Base-by-base conservation (phyloP, 2,888 invertebrate genomes). In the Cabera pusaria region DNA sequence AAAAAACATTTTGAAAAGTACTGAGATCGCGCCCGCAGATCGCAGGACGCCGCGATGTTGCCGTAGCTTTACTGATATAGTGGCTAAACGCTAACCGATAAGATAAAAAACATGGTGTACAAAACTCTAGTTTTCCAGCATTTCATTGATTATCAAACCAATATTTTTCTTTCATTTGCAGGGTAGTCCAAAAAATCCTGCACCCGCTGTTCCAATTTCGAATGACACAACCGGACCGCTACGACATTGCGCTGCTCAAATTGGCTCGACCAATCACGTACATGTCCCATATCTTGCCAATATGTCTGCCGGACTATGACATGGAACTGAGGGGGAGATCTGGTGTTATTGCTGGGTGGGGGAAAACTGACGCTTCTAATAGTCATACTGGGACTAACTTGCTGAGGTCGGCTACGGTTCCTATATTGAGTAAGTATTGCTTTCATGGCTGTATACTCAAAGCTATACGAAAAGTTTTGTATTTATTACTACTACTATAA, bases 121-220 rank as follows among this genome's bases (percentile, higher is more conserved):
- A n/a, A n/a, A n/a, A n/a, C n/a, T n/a, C n/a, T n/a, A n/a, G n/a
- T n/a, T n/a, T n/a, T n/a, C n/a, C n/a, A n/a, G n/a, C n/a, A n/a
- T n/a, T n/a, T n/a, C n/a, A n/a, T n/a, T n/a, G n/a, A n/a, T n/a
- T n/a, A n/a, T n/a, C n/a, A n/a, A n/a, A n/a, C n/a, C n/a, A n/a
- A n/a, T n/a, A n/a, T n/a, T 8, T 24, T 22, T 16, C 34, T 22
- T 29, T 14, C 9, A 43, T 26, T 52, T 47, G 0, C 77, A 89
- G 93, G 37, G 94, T 96, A 1, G 78, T 91, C 37, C 92, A 93
- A 57, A 94, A 94, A 70, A 92, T 95, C 37, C 91, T 96, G 1
- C 96, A 96, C 71, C 96, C 96, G 0, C 90, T 92, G 12, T 96
- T 96, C 72, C 92, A 94, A 65, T 96, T 94, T 67, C 92, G 95